Conservation (phyloP, 2,113 vertebrate species). For the Scomber scombrus region DNA sequence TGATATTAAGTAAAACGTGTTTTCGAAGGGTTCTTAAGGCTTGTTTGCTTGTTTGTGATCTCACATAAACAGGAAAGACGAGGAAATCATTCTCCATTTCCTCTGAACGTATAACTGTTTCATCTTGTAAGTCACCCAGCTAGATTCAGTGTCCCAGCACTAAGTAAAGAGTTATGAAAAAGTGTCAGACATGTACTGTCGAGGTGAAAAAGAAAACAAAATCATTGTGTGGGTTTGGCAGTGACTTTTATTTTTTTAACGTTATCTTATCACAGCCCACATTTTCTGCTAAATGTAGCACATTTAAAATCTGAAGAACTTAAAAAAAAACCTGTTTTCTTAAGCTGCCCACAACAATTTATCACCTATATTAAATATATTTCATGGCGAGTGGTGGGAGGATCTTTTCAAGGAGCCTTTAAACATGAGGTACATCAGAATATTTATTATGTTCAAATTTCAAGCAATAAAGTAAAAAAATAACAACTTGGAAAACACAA, state of each 20-base stretch:
- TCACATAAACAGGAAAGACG: slow-evolving; percentile 61
- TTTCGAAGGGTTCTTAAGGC: not conserved
- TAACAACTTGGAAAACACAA: not conserved
- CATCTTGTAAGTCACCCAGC: not conserved
- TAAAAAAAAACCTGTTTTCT: not conserved
- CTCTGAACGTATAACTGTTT: slow-evolving; percentile 12
- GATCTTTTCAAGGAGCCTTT: not conserved
- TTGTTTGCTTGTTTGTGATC: slow-evolving; percentile 8
- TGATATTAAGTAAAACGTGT: not conserved
- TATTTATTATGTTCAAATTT: slow-evolving; percentile 41
- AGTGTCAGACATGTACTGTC: not conserved
- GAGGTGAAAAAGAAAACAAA: not conserved
- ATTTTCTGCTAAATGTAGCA: not conserved
- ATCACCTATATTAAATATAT: not conserved
- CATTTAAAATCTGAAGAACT: not conserved
- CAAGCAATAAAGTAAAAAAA: not conserved
- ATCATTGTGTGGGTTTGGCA: not conserved
- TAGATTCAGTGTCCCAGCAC: not conserved
- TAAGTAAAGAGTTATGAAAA: not conserved
- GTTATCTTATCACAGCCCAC: not conserved
- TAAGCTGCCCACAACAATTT: not conserved
- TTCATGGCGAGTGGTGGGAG: not conserved
- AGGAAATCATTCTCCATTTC: slow-evolving; percentile 28
- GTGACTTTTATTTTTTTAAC: not conserved
- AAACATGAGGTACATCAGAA: slow-evolving; percentile 1